Base-by-base conservation (phyloP, 2,113 vertebrate species). In the Platysternon megacephalum region DNA sequence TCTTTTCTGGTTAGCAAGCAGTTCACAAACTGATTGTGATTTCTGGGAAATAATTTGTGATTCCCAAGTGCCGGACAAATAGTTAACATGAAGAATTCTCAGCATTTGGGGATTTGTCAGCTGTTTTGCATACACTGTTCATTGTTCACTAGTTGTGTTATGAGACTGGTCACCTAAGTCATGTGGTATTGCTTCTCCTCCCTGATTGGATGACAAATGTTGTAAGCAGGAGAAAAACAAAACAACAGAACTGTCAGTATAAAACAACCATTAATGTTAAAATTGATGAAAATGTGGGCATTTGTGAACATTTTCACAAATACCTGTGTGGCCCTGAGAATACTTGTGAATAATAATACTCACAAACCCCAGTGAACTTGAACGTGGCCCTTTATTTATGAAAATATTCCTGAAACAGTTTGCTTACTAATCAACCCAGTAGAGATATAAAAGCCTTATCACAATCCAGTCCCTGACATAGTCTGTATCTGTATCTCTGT, bases 301-400 rank as follows among this genome's bases (percentile, higher is more conserved):
- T 53, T 81, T 81, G 4, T 52, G 21, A 52, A 81, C 13, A 53
- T 79, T 93, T 93, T 72, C 93, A 78, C 2, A 1, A 85, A 85
- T 82, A 48, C 32, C 65, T 79, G 88, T 90, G 94, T 94, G 79
- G 86, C 87, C 93, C 87, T 95, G 88, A 88, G 87, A 95, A 92
- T 78, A 32, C 49, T 65, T 93, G 55, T 95, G 93, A 97, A 92
- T 94, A 97, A 95, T 96, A 95, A 91, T 87, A 89, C 24, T 0
- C 12, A 86, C 97, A 96, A 97, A 92, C 95, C 95, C 97, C n/a
- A 88, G 81, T 81, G 87, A 81, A 91, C 90, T 92, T 82, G 87
- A 97, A 42, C 8, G 3, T 46, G 52, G 84, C 52, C 56, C 92
- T 93, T 95, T 97, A 97, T 97, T 95, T 97, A 95, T 95, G 96